Percentiles rank a stretch among this genome's conserved stretches.
These are phyloP conservation scores for Mesorhabditis belari DNA, from an alignment of 2,888 invertebrate species.

Conservation along the genomic window DNA sequence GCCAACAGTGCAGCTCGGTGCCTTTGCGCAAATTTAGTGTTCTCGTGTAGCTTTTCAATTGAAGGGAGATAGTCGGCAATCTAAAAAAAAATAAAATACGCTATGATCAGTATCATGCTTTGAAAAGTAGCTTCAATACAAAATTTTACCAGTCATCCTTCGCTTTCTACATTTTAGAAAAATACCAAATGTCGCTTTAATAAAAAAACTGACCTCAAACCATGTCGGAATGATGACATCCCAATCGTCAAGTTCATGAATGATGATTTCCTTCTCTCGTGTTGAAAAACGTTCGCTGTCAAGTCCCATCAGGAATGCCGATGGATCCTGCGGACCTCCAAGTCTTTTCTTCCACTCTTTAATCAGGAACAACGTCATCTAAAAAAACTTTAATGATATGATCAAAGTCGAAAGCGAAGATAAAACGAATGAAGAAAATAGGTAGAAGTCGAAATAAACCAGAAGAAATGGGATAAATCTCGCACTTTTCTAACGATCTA, in stretches of 20 bases:
- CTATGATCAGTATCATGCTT: background rate
- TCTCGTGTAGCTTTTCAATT: slow-evolving; percentile 84
- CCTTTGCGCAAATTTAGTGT: slow-evolving; percentile 76
- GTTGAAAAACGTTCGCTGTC: slow-evolving; percentile 13
- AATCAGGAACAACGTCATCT: slow-evolving; percentile 27
- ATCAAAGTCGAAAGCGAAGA: background rate
- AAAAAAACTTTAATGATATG: background rate
- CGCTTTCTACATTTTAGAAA: background rate
- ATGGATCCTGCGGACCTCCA: slow-evolving; percentile 31
- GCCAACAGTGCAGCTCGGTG: slow-evolving; percentile 91
- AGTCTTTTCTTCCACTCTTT: slow-evolving; percentile 28
- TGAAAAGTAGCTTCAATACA: background rate
- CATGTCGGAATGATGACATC: slow-evolving; percentile 41
- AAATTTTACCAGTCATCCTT: background rate
- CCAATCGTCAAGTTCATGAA: slow-evolving; percentile 43
- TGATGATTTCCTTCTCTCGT: slow-evolving; percentile 34
- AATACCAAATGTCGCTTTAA: background rate
- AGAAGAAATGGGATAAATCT: too few relatives aligned
- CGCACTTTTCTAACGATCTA: too few relatives aligned
- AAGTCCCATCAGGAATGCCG: slow-evolving; percentile 33
- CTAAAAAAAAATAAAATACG: slow-evolving; percentile 2
- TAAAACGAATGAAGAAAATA: background rate
- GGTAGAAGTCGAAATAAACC: background rate
- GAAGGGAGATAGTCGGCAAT: slow-evolving; percentile 35
- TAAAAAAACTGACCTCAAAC: slow-evolving; percentile 30